Percentiles rank a stretch among this genome's conserved stretches.
Conservation (phyloP, 1,140 invertebrate species). For the Nasonia longicornis region DNA sequence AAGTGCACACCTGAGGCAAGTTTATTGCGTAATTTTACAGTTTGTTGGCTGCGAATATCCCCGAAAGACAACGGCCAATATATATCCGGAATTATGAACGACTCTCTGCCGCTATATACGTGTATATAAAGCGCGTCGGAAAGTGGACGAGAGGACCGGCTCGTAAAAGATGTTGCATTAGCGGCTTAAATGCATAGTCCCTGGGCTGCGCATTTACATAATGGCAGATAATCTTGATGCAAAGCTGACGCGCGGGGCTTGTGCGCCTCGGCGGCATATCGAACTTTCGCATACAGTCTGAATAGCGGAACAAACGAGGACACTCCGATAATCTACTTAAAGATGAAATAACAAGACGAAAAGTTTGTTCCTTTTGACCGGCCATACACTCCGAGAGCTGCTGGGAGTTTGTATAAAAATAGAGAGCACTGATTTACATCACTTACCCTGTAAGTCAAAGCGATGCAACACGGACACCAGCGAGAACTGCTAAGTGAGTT, state of each 20-base stretch:
- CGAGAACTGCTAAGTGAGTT: not conserved
- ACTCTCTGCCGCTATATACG: not conserved
- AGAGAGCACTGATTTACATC: not conserved
- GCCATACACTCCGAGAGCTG: not conserved
- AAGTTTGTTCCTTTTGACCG: constrained; percentile 1
- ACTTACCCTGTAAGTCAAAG: not conserved
- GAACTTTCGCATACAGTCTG: not conserved
- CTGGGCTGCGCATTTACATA: constrained; percentile 16
- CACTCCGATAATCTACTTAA: constrained; percentile 8
- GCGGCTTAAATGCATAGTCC: not conserved
- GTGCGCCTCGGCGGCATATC: constrained; percentile 8
- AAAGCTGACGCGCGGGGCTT: constrained; percentile 22
- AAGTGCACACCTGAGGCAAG: not conserved
- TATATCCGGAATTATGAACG: constrained; percentile 6
- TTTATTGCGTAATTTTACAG: constrained; percentile 10
- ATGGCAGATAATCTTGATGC: constrained; percentile 34
- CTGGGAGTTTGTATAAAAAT: not conserved
- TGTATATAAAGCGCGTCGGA: not conserved
- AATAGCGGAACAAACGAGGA: constrained; percentile 22
- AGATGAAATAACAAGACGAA: constrained; percentile 2
- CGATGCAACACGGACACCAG: not conserved
- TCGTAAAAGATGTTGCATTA: constrained; percentile 25
- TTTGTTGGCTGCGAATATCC: not conserved
- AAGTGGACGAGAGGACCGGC: not conserved
- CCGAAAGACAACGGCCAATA: not conserved